Percentiles rank a stretch among this genome's conserved stretches.
phyloP scores from a whole-genome alignment of 2,888 invertebrate genomes.

The Bimastos eiseni region DNA sequence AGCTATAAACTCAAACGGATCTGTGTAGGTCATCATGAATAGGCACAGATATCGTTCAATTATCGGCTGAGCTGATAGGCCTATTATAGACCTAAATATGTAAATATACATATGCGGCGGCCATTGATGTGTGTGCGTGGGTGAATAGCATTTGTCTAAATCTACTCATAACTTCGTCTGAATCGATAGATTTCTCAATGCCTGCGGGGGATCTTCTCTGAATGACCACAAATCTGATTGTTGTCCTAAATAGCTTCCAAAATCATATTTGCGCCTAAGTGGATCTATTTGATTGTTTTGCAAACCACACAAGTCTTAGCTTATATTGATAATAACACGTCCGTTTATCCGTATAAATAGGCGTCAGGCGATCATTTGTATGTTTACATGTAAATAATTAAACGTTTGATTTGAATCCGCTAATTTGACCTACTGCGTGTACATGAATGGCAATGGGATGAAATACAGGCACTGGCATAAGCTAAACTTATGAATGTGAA shows the following conservation, averaged over 20 bases:
- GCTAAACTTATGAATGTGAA: no score
- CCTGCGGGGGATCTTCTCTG: neutral
- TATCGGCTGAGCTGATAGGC: neutral
- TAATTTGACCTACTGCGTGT: neutral
- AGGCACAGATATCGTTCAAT: neutral
- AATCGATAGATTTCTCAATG: neutral
- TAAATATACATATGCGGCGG: no score
- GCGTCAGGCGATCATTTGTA: no score
- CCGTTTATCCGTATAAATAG: neutral
- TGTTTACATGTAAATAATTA: neutral
- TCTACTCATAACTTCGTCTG: neutral
- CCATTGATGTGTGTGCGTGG: no score
- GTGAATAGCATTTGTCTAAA: neutral
- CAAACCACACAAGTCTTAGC: neutral
- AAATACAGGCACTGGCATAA: neutral
- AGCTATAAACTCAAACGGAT: no score
- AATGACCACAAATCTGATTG: neutral
- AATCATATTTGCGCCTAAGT: neutral
- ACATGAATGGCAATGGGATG: neutral
- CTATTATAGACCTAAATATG: no score
- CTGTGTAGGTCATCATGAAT: neutral
- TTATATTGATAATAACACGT: neutral
- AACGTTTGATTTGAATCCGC: neutral
- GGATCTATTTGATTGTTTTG: no score
- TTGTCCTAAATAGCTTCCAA: neutral